phyloP scores from a whole-genome alignment of 1,140 invertebrate genomes.

The Popillia japonica region DNA sequence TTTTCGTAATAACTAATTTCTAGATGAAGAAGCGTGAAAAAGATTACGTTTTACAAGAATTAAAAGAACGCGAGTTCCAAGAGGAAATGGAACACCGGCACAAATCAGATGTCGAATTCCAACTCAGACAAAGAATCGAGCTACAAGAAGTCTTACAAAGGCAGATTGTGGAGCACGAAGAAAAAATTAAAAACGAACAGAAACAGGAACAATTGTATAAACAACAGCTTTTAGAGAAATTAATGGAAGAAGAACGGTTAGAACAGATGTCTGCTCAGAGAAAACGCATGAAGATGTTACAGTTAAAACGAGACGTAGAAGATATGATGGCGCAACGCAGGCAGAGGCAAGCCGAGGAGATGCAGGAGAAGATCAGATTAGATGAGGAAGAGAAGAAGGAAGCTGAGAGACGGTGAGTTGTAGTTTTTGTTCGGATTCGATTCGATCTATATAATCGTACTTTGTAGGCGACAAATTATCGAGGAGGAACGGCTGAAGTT shows the following conservation, averaged over 20 bases:
- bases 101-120: not conserved
- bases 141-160: not conserved
- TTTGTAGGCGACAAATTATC: slow-evolving; percentile 56
- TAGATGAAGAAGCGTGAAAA: slow-evolving; percentile 14
- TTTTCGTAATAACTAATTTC: not conserved
- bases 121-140: not conserved
- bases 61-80: not conserved
- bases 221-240: slow-evolving; percentile 53
- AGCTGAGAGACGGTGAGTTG: slow-evolving; percentile 52
- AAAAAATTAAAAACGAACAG: slow-evolving; percentile 40
- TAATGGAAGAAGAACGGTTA: slow-evolving; percentile 55
- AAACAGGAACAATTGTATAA: slow-evolving; percentile 51
- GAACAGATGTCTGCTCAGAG: slow-evolving; percentile 58
- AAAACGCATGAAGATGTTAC: slow-evolving; percentile 54
- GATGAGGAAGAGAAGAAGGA: slow-evolving; percentile 54
- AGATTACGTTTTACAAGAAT: not conserved
- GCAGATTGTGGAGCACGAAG: not conserved
- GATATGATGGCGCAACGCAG: slow-evolving; percentile 54
- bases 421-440: not conserved
- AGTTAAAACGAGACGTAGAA: slow-evolving; percentile 55
- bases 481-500: slow-evolving; percentile 60
- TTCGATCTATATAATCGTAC: slow-evolving; percentile 34
- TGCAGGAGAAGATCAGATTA: slow-evolving; percentile 51
- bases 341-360: slow-evolving; percentile 54
- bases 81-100: not conserved